These are phyloP conservation scores for Xenopus laevis DNA, from an alignment of 2,113 vertebrate genomes.

Conservation along the genomic window DNA sequence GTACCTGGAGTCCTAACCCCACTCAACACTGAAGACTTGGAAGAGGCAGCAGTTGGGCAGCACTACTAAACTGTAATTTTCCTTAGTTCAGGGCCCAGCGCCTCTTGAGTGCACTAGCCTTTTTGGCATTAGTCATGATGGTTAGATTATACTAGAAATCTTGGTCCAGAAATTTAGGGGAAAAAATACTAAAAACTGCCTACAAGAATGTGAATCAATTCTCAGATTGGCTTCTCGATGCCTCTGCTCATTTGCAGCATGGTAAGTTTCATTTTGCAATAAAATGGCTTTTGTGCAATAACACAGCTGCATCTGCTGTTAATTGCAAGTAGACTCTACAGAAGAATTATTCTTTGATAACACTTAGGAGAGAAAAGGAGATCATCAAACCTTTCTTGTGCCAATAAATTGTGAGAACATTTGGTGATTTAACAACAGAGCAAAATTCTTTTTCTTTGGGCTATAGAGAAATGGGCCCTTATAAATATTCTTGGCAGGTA, in stretches of 20 bases:
- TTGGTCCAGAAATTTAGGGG: no score
- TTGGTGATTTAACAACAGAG: conserved; percentile 37
- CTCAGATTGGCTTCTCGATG: conserved; percentile 18
- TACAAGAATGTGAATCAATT: conserved; percentile 3
- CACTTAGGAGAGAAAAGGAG: conserved; percentile 37
- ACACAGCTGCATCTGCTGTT: conserved; percentile 37
- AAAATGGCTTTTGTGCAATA: conserved; percentile 36
- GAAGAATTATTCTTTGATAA: conserved; percentile 38
- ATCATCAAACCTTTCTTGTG: conserved; percentile 40
- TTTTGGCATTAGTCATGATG: neutral
- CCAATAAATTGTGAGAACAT: conserved; percentile 40
- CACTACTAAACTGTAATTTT: no score
- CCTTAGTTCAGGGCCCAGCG: no score
- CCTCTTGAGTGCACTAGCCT: neutral
- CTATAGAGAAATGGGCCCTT: conserved; percentile 23
- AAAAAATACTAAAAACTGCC: neutral
- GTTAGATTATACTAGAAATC: no score
- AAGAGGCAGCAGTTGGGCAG: no score
- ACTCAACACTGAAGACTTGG: no score
- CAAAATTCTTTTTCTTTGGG: conserved; percentile 25
- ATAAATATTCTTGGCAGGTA: conserved; percentile 42
- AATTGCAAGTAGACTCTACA: conserved; percentile 37
- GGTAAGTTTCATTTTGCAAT: conserved; percentile 26
- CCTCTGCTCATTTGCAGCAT: conserved; percentile 30
- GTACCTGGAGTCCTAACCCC: no score